These are phyloP conservation scores for Pteronura brasiliensis DNA, from an alignment of 2,113 vertebrate species.

Conservation along the genomic window DNA sequence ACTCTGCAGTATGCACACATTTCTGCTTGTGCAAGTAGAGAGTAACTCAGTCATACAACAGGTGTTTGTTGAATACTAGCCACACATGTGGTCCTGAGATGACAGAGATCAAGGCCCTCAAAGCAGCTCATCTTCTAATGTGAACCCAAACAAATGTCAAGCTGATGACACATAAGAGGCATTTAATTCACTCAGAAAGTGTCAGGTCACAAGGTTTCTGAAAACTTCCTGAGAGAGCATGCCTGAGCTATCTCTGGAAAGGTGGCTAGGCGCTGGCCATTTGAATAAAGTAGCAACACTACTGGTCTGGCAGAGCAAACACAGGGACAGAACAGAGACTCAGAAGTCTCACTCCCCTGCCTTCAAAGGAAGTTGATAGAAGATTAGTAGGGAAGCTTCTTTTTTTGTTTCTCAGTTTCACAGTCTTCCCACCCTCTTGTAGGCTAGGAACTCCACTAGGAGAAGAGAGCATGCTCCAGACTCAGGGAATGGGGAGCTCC, in stretches of 20 bases:
- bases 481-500: neutral
- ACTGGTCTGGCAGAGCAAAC: neutral
- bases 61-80: neutral
- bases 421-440: neutral
- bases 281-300: neutral
- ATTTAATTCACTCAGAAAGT: neutral
- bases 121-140: neutral
- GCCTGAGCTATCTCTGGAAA: neutral
- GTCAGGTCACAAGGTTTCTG: neutral
- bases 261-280: too few relatives aligned
- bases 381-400: neutral
- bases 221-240: fast-evolving
- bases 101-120: neutral
- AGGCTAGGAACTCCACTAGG: neutral
- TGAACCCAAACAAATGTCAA: neutral
- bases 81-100: neutral
- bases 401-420: neutral
- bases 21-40: neutral
- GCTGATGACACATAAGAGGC: too few relatives aligned
- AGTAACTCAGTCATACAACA: fast-evolving
- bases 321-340: neutral
- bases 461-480: neutral
- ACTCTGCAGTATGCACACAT: fast-evolving
- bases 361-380: neutral
- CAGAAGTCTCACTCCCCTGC: fast-evolving